Base-by-base conservation (phyloP, 1,140 invertebrate species). In the Zeugodacus cucurbitae region DNA sequence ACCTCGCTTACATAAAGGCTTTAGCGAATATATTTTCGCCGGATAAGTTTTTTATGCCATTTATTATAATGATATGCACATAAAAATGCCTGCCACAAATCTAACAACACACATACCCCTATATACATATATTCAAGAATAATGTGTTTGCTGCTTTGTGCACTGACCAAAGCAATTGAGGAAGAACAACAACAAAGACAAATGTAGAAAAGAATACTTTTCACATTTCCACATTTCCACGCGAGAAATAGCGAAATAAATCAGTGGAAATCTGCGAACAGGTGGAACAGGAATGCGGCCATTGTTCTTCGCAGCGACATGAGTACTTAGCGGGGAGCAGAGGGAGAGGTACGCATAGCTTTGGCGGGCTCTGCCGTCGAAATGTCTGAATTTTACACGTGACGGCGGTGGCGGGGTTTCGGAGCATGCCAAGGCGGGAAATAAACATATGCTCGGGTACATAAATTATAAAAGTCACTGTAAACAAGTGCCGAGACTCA, bases 191-290 rank as follows among this genome's bases (percentile, higher is more conserved):
- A 74, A n/a, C 22, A 34, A 26, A 22, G 48, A 74, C 20, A 74
- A 41, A 41, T 74, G 37, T 48, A 82, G 14, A 48, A 82, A 44
- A 48, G 41, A n/a, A n/a, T 1, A 26, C 44, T 48, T 78, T 78
- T 26, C 74, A 48, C 41, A 78, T 78, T 82, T 82, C 3, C 74
- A 48, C 74, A 82, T 82, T 82, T 82, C 74, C 37, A 48, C n/a
- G 74, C 41, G 74, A 54, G 74, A 82, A 82, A 82, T 82, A 82
- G 22, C 41, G 44, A 54, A 82, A 82, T 82, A 82, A 82, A 82
- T 82, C 74, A 82, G 74, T 82, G 74, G 74, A 82, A 48, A 82
- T 82, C 74, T 82, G 74, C 74, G 41, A 82, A 44, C 74, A 82
- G 41, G 41, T 82, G 44, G 17, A 82, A 82, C 41, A 82, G 48